Evolutionary conservation across 2,797 vertebrate species (phyloP).

Genomic region (Hirundo rustica): DNA sequence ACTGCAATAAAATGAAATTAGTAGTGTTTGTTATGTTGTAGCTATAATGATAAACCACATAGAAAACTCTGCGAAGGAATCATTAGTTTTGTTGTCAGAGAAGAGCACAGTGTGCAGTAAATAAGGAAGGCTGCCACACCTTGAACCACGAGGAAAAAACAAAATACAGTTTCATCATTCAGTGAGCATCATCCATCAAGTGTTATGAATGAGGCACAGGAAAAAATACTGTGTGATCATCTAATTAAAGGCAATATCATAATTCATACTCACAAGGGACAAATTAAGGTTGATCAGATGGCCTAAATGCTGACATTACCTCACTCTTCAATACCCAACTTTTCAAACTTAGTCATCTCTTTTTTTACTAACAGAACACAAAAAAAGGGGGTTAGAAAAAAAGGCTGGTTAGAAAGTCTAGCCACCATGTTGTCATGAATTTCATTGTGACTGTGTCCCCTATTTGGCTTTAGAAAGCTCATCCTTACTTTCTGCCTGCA

Average conservation of each 20-base stretch:
- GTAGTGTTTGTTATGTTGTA: neutral
- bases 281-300: neutral
- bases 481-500: neutral
- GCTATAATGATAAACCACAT: neutral
- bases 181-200: slow-evolving; percentile 4
- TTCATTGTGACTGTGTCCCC: neutral
- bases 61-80: neutral
- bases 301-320: slow-evolving; percentile 43
- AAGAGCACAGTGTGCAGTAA: neutral
- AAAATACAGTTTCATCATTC: slow-evolving; percentile 31
- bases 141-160: slow-evolving; percentile 8
- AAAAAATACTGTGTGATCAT: slow-evolving; percentile 39
- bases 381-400: neutral
- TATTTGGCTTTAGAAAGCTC: neutral
- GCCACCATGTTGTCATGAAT: neutral
- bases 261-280: slow-evolving; percentile 25
- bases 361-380: neutral
- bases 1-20: slow-evolving; percentile 2
- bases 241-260: slow-evolving; percentile 38
- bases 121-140: slow-evolving; percentile 42
- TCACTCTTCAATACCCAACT: slow-evolving; percentile 6
- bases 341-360: neutral
- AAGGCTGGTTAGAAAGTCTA: neutral
- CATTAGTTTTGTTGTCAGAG: neutral
- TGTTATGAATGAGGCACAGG: neutral